Evolutionary conservation across 2,888 invertebrate genomes (phyloP), one percentile per base, ranked within the genome.

Genomic region (Operophtera brumata): DNA sequence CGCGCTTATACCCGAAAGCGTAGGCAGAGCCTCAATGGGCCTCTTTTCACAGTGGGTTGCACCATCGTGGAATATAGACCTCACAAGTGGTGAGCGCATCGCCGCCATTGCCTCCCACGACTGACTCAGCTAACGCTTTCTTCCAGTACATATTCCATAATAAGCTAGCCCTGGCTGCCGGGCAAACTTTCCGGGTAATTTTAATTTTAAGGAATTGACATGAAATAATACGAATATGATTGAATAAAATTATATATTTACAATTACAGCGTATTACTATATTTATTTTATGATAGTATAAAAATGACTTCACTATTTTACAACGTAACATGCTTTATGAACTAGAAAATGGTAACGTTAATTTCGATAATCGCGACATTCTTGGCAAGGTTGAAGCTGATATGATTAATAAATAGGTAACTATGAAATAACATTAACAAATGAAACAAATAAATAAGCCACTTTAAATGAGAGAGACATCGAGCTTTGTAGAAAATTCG

Each of bases 241-340:
- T 82, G 77, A 86, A 86, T 86, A 85, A 80, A 84, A 86, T 82
- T 75, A 79, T 87, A 78, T 89, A 88, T 89, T 89, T 87, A 84
- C 82, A 83, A 76, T 77, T 78, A 83, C 72, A 81, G 85, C 79
- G 75, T 78, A 76, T 80, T 34, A n/a, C 39, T 73, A 78, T 78
- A 73, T 80, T 75, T 71, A 78, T 78, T 83, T 83, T 84, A 80
- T 75, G 82, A 80, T 84, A 75, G 76, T 84, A 84, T 69, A 81
- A 80, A 84, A 80, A 77, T 82, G 79, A 85, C 82, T 82, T 77
- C 71, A 75, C 73, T 81, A 82, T 80, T 77, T 78, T 72, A 84
- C 69, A 75, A 71, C 66, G 65, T 79, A 78, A 83, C 73, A 75
- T 72, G 62, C 75, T 78, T 78, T 71, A 77, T 75, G 77, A 85